A percentile compares a stretch with the other conserved stretches of the same genome.
Conservation (phyloP, 2,888 invertebrate species). For the Xestobium rufovillosum region DNA sequence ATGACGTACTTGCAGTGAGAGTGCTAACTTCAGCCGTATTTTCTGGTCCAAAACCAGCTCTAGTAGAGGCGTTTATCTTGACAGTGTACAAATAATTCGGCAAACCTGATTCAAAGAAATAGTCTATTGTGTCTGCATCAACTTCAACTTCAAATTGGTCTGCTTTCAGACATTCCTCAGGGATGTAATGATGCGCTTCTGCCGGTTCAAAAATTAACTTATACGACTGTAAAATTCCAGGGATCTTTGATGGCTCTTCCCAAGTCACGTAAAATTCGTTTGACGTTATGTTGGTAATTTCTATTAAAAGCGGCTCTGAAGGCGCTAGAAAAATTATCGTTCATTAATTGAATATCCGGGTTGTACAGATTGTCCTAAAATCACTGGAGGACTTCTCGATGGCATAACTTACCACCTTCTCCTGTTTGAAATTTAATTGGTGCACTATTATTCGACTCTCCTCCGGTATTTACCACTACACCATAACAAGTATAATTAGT, state of each 20-base stretch:
- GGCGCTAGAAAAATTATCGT: conserved; percentile 20
- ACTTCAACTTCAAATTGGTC: neutral
- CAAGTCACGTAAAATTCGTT: conserved; percentile 22
- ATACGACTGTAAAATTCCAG: conserved; percentile 21
- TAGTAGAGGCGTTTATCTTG: conserved; percentile 12
- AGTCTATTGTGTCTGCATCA: conserved; percentile 7
- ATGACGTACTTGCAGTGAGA: too few relatives aligned
- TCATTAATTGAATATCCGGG: neutral
- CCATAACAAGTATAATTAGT: conserved; percentile 19
- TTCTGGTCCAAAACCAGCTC: conserved; percentile 12
- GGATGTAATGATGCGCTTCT: conserved; percentile 17
- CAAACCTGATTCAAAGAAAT: conserved; percentile 10
- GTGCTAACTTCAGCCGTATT: neutral
- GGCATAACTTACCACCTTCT: conserved; percentile 20
- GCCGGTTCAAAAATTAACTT: conserved; percentile 14
- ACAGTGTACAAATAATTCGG: conserved; percentile 16
- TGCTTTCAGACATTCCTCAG: conserved; percentile 11
- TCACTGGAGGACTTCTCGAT: too few relatives aligned
- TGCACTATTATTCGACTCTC: conserved; percentile 14
- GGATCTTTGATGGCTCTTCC: conserved; percentile 21
- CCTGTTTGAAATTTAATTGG: conserved; percentile 13
- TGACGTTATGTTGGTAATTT: conserved; percentile 6
- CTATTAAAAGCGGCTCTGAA: conserved; percentile 17
- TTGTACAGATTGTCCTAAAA: too few relatives aligned
- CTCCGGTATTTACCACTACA: conserved; percentile 11